Base-by-base conservation (phyloP, 1,140 invertebrate genomes). In the Ooceraea biroi region DNA sequence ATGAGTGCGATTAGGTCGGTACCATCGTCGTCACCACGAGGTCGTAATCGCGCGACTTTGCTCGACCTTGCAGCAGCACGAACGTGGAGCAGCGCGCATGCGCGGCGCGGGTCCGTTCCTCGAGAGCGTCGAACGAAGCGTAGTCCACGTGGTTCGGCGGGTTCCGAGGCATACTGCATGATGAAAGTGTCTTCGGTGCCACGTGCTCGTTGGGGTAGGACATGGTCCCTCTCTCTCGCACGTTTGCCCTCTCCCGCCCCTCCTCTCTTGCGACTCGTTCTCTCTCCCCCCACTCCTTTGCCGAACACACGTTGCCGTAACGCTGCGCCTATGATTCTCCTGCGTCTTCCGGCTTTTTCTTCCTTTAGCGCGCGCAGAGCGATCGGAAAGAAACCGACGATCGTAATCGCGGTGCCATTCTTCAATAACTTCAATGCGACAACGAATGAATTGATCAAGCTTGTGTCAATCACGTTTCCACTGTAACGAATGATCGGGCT, bases 141-240 rank as follows among this genome's bases (percentile, higher is more conserved):
- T 63, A 86, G 84, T 84, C 90, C 92, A 93, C 93, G 93, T 93
- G 76, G 92, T 86, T 93, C 85, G 86, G 60, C 77, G 69, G 69
- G 68, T 72, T 84, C 85, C 82, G 88, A 86, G 78, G 85, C 76
- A 83, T 82, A 85, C 86, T 87, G 87, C 89, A 90, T 89, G 88
- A 91, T 92, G 90, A 92, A 92, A 92, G 90, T 92, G 89, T 89
- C 90, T 91, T 88, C 85, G 86, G 82, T 87, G 88, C 90, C 91
- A 93, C 91, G 91, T 92, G 92, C 85, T 92, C 85, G 88, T 93
- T 93, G 90, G 90, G 92, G 91, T 93, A 93, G 92, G 92, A 91
- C 91, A 92, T 91, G 92, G 92, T 90, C 89, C 87, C 90, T 91
- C 85, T 88, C 73, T 82, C 66, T 60, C 66, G 17, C n/a, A 22